A percentile compares a stretch with the other conserved stretches of the same genome.
Conservation (phyloP, 2,797 vertebrate species). For the Anabacerthia variegaticeps region DNA sequence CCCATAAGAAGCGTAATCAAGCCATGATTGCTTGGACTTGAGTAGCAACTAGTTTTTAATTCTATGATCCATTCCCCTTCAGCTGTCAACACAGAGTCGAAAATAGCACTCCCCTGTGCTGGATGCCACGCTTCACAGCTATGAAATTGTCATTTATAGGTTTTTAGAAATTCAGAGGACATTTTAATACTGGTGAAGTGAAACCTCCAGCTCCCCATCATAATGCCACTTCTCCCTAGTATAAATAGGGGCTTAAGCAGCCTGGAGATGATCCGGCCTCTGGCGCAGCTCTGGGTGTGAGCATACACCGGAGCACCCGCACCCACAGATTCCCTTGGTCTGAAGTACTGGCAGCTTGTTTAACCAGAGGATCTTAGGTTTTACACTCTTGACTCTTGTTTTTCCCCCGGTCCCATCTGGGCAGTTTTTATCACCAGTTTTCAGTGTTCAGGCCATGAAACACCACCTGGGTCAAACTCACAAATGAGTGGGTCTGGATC, state of each 20-base stretch:
- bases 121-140: conserved; percentile 27
- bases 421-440: not conserved
- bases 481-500: accelerated
- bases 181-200: not conserved
- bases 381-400: not conserved
- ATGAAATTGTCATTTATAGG: conserved; percentile 27
- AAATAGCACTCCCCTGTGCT: conserved; percentile 30
- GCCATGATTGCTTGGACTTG: conserved; percentile 24
- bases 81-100: not conserved
- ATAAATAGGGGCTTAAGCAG: not conserved
- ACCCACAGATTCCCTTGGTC: not conserved
- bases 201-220: conserved; percentile 22
- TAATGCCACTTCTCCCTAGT: not conserved
- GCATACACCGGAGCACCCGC: not conserved
- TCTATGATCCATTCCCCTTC: conserved; percentile 50
- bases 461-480: accelerated
- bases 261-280: not conserved
- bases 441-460: accelerated
- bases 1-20: not conserved
- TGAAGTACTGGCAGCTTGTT: not conserved
- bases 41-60: conserved; percentile 44
- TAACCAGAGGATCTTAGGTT: not conserved
- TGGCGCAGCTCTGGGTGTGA: not conserved
- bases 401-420: not conserved
- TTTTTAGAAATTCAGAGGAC: conserved; percentile 43